These are phyloP conservation scores for Aromia moschata DNA, from an alignment of 2,888 invertebrate species.

Conservation along the genomic window DNA sequence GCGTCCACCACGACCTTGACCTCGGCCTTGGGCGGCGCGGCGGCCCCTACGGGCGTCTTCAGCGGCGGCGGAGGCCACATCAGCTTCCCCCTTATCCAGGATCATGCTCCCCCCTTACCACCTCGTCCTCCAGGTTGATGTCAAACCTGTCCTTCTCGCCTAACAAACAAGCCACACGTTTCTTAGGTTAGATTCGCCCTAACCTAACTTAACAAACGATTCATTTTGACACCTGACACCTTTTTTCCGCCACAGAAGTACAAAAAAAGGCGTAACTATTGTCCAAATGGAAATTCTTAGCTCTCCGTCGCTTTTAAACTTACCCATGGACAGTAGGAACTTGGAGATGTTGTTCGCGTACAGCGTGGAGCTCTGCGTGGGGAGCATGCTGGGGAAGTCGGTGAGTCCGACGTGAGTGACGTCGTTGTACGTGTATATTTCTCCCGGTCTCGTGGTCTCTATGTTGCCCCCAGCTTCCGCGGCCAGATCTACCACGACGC, in stretches of 20 bases:
- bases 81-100: constrained; percentile 75
- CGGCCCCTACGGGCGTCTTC: constrained; percentile 63
- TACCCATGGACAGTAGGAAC: constrained; percentile 82
- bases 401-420: constrained; percentile 87
- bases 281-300: background rate
- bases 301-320: constrained; percentile 43
- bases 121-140: constrained; percentile 86
- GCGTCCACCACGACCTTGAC: constrained; percentile 51
- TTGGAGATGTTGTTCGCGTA: constrained; percentile 94
- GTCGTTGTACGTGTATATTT: constrained; percentile 78
- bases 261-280: constrained; percentile 16
- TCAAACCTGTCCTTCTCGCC: constrained; percentile 81
- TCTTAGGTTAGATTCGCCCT: too few relatives aligned
- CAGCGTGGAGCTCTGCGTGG: constrained; percentile 85
- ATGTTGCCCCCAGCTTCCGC: constrained; percentile 90
- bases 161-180: too few relatives aligned
- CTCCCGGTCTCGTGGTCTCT: constrained; percentile 82
- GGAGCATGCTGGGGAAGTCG: constrained; percentile 84
- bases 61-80: constrained; percentile 84
- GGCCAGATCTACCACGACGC: constrained; percentile 89
- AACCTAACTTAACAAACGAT: too few relatives aligned
- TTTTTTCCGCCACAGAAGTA: too few relatives aligned
- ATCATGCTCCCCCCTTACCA: constrained; percentile 85
- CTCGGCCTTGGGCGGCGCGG: constrained; percentile 59
- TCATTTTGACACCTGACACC: too few relatives aligned